Evolutionary conservation across 2,113 vertebrate genomes (phyloP).

Genomic region (Acrocephalus kingi): DNA sequence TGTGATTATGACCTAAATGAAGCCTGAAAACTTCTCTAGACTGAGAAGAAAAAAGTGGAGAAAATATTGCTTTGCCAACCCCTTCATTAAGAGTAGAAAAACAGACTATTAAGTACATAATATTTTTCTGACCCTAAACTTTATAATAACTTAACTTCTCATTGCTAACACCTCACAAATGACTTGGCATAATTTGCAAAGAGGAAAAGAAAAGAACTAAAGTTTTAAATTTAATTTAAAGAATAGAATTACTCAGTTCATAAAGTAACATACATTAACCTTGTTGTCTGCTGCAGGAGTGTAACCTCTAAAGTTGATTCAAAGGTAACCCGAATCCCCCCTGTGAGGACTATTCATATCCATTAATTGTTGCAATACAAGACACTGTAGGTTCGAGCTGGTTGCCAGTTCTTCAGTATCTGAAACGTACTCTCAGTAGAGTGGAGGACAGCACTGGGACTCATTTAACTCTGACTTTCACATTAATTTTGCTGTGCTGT

Average conservation of each 20-base stretch:
- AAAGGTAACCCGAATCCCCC: constrained; percentile 72
- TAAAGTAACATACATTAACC: constrained; percentile 66
- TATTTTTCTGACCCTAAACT: constrained; percentile 37
- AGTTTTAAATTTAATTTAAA: constrained; percentile 59
- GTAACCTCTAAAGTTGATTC: constrained; percentile 77
- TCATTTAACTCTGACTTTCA: constrained; percentile 83
- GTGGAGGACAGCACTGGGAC: constrained; percentile 77
- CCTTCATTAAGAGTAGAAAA: not conserved
- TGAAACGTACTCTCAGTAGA: constrained; percentile 77
- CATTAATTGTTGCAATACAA: constrained; percentile 79
- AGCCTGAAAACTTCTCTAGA: not conserved
- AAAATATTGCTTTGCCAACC: not conserved
- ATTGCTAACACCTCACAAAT: constrained; percentile 29
- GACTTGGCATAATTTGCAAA: constrained; percentile 47
- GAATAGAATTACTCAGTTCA: constrained; percentile 52
- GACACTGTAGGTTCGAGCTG: constrained; percentile 62
- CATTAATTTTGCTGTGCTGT: constrained; percentile 84
- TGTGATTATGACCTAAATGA: not conserved
- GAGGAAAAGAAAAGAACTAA: constrained; percentile 41
- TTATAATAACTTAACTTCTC: constrained; percentile 19
- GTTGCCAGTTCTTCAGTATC: constrained; percentile 72
- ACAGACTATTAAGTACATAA: not conserved
- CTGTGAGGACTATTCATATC: constrained; percentile 73
- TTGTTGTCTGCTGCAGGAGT: constrained; percentile 65
- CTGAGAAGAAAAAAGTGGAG: not conserved